Conservation (phyloP, 1,140 invertebrate genomes). For the Brachionus rotundiformis region DNA sequence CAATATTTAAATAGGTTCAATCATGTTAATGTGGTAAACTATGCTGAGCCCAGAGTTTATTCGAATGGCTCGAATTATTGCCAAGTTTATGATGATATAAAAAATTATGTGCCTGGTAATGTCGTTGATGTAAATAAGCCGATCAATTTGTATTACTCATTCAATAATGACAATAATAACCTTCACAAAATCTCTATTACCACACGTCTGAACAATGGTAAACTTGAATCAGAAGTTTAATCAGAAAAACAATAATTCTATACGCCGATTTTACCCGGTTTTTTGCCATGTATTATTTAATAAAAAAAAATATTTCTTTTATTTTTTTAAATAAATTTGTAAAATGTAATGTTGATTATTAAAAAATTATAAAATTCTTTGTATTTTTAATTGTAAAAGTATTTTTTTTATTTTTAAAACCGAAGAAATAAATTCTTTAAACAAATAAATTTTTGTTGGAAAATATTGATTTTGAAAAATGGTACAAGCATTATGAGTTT, state of each 20-base stretch:
- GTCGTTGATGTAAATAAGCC: not conserved
- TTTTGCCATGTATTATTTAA: not conserved
- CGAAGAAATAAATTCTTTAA: too few species aligned
- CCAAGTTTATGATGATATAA: not conserved
- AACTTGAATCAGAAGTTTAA: constrained; percentile 50
- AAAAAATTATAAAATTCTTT: too few species aligned
- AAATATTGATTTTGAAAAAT: too few species aligned
- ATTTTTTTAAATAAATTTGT: not conserved
- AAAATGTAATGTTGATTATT: not conserved
- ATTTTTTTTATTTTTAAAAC: too few species aligned
- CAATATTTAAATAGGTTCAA: not conserved
- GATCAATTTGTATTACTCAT: not conserved
- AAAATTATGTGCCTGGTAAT: not conserved
- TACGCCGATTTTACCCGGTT: not conserved
- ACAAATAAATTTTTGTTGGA: too few species aligned
- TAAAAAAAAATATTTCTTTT: not conserved
- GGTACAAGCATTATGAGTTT: too few species aligned
- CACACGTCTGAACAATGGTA: constrained; percentile 45
- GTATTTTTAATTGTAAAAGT: too few species aligned
- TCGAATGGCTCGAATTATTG: not conserved
- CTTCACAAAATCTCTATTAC: constrained; percentile 21
- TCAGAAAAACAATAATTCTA: too few species aligned
- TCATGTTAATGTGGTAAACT: not conserved
- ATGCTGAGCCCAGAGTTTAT: constrained; percentile 22
- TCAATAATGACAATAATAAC: not conserved